Evolutionary conservation across 2,888 invertebrate genomes (phyloP).

Genomic region (Oligia latruncula): DNA sequence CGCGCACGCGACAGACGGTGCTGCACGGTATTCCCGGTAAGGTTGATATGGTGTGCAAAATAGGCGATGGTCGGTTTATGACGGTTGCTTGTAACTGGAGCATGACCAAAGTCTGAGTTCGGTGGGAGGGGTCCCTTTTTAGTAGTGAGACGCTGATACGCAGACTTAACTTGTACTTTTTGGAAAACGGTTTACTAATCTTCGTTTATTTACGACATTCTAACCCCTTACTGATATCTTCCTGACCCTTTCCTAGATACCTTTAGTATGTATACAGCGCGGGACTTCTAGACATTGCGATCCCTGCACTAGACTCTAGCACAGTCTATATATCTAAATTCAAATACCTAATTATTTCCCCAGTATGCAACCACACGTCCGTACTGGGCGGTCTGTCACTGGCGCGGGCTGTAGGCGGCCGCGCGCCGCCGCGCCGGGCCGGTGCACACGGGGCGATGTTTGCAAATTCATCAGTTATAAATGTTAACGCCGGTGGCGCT

Average conservation of each 20-base stretch:
- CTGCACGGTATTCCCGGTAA: background rate
- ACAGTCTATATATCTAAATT: background rate
- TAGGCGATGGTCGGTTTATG: background rate
- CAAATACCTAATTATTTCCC: background rate
- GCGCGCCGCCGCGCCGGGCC: background rate
- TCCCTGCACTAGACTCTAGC: background rate
- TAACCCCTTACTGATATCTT: background rate
- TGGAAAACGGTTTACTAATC: background rate
- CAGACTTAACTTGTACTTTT: background rate
- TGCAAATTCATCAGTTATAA: constrained; percentile 73
- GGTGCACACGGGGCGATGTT: constrained; percentile 53
- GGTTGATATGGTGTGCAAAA: background rate
- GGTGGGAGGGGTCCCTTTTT: background rate
- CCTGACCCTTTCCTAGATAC: background rate
- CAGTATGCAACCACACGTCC: constrained; percentile 21
- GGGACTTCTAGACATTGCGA: background rate
- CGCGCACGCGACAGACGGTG: background rate
- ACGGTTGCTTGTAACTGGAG: background rate
- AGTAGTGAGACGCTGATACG: background rate
- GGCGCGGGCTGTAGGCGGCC: background rate
- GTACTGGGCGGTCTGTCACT: background rate
- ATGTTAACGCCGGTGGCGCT: constrained; percentile 50
- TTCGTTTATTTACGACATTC: background rate
- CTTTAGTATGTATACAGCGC: background rate
- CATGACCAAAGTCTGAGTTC: too few relatives aligned